These are phyloP conservation scores for Anableps anableps DNA, from an alignment of 2,797 vertebrate genomes.

Conservation along the genomic window DNA sequence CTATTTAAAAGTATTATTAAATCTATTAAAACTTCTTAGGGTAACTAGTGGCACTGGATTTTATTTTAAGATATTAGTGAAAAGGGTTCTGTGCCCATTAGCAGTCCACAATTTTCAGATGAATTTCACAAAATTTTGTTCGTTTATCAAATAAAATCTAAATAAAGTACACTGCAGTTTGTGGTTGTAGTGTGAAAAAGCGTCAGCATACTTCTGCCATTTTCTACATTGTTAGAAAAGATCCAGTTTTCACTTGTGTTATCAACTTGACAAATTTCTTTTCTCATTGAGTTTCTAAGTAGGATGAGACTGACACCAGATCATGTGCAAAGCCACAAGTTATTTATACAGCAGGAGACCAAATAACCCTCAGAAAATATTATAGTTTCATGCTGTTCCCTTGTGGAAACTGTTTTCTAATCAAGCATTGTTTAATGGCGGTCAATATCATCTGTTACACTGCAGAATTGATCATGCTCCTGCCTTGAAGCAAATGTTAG, in stretches of 20 bases:
- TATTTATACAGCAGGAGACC: background rate
- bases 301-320: background rate
- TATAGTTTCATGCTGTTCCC: background rate
- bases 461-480: constrained; percentile 7
- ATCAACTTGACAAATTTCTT: background rate
- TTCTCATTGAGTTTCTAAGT: background rate
- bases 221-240: background rate
- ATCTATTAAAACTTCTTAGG: background rate
- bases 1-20: background rate
- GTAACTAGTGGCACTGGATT: background rate
- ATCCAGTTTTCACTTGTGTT: background rate
- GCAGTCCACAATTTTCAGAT: background rate
- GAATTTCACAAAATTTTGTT: background rate
- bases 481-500: background rate
- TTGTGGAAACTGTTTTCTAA: background rate
- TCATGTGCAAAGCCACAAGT: background rate
- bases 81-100: background rate
- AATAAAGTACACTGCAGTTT: background rate
- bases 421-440: background rate
- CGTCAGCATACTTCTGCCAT: background rate
- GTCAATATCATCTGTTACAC: background rate
- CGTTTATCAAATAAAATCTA: background rate
- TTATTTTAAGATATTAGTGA: background rate
- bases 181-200: background rate
- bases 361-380: background rate